Base-by-base conservation (phyloP, 1,140 invertebrate genomes). In the Pogonus chalceus region DNA sequence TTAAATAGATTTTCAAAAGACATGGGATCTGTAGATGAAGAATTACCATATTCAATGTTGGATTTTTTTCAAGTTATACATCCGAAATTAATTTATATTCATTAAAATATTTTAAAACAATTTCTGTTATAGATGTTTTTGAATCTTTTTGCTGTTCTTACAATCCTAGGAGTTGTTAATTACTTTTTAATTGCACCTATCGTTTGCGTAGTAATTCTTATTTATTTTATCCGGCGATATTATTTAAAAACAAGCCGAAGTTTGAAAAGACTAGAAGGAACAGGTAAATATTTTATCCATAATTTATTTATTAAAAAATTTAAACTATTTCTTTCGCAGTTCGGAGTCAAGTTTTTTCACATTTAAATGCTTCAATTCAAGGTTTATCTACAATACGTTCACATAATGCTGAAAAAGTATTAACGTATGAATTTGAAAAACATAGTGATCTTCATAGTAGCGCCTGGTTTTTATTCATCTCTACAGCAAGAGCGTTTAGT, bases 1-100 rank as follows among this genome's bases (percentile, higher is more conserved):
- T 62, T 87, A 0, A 88, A 88, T 61, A 68, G 84, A 50, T 88
- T 88, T 62, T 81, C 83, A 0, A 87, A 87, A 64, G 85, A 88
- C 58, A 81, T 87, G 59, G 85, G 87, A 0, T 77, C 81, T 10
- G 74, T 89, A 9, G 84, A 86, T 64, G 81, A 84, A 58, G 64
- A 75, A 20, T 63, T 89, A 2, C 85, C 86, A 64, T 63, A 68
- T 51, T 63, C 70, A n/a, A 71, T 82, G 60, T 75, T 78, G 58
- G 82, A 85, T 56, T 66, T 67, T 23, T 54, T 69, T 23, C 61
- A 60, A 58, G 70, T 72, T 12, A 4, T 75, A 23, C 51, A 75
- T 22, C n/a, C 52, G 26, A 31, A 31, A 14, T 14, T 7, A 4
- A 31, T 31, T 31, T 31, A 31, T 14, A 7, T 31, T 4, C 26